These are phyloP conservation scores for Solea senegalensis DNA, from an alignment of 2,113 vertebrate genomes.

Conservation along the genomic window DNA sequence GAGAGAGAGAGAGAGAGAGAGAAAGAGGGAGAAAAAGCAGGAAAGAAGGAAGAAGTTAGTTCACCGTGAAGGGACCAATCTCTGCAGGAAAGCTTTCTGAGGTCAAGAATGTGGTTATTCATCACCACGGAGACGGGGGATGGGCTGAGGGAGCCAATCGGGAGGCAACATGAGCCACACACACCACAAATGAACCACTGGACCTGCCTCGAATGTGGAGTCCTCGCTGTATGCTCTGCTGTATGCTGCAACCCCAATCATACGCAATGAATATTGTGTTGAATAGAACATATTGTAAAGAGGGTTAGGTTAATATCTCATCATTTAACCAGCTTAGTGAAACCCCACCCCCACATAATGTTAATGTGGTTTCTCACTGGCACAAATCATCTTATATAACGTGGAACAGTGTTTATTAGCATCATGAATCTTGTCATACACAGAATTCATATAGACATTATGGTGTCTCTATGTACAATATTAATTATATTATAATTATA, in stretches of 20 bases:
- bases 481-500: no score
- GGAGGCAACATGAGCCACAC: conserved; percentile 24
- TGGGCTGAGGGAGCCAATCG: conserved; percentile 63
- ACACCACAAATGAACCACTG: conserved; percentile 24
- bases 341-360: not conserved
- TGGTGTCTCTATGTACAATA: not conserved
- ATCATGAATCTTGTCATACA: not conserved
- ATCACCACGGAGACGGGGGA: conserved; percentile 47
- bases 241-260: no score
- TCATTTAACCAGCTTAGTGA: not conserved
- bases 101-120: conserved; percentile 58
- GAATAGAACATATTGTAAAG: not conserved
- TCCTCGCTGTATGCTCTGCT: conserved; percentile 2
- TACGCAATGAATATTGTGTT: no score
- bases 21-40: not conserved
- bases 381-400: conserved; percentile 25
- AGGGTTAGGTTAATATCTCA: not conserved
- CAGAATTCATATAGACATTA: not conserved
- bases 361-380: not conserved
- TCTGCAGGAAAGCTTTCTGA: conserved; percentile 33
- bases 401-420: conserved; percentile 1
- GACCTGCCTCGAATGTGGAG: conserved; percentile 1
- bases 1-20: conserved; percentile 22
- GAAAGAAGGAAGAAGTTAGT: not conserved
- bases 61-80: conserved; percentile 25